Evolutionary conservation across 2,888 invertebrate species (phyloP).

Genomic region (Tetragnatha montana): DNA sequence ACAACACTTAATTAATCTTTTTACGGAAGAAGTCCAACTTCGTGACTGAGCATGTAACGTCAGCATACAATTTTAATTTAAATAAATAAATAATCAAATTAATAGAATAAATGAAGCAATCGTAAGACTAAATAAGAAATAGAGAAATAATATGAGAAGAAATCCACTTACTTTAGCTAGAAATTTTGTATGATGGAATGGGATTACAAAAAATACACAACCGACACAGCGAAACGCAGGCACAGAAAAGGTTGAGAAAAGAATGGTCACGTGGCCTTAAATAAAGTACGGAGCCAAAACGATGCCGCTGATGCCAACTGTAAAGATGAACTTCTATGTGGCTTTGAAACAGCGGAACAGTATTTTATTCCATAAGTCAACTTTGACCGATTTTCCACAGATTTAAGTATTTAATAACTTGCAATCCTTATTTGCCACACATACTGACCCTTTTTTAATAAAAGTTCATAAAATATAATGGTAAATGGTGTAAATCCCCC

Average conservation of each 20-base stretch:
- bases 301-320: constrained; percentile 15
- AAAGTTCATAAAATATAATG: too few species aligned
- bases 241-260: constrained; percentile 14
- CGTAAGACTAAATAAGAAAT: not conserved
- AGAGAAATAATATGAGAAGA: not conserved
- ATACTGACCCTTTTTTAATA: too few species aligned
- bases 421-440: too few species aligned
- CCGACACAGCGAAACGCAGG: not conserved
- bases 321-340: not conserved
- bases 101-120: not conserved
- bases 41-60: not conserved
- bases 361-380: not conserved
- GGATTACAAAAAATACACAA: constrained; percentile 22
- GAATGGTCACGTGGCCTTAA: constrained; percentile 39
- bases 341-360: not conserved
- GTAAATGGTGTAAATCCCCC: too few species aligned
- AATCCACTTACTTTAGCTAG: constrained; percentile 30
- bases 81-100: not conserved
- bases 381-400: too few species aligned
- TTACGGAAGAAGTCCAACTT: too few species aligned
- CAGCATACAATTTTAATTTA: not conserved
- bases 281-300: constrained; percentile 9
- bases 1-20: too few species aligned
- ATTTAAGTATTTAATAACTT: too few species aligned
- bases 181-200: constrained; percentile 37